Conservation (phyloP, 1,140 invertebrate genomes). For the Caenorhabditis inopinata region DNA sequence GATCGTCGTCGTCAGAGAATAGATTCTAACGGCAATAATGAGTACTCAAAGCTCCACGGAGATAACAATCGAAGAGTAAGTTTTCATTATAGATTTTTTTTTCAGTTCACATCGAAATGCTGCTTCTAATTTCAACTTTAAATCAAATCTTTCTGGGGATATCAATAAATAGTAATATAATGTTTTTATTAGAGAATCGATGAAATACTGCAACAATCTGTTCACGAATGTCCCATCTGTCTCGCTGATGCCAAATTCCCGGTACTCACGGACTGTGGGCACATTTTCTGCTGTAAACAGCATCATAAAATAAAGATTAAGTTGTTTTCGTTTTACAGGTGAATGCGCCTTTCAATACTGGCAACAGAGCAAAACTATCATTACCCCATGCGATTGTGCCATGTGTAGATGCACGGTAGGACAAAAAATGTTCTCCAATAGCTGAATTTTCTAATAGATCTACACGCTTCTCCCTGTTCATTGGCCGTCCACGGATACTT, state of each 20-base stretch:
- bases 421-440: too few relatives aligned
- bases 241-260: background rate
- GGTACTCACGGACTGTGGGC: background rate
- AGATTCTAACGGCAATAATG: background rate
- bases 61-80: background rate
- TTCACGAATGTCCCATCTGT: background rate
- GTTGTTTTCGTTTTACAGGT: background rate
- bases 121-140: too few relatives aligned
- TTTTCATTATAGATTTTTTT: too few relatives aligned
- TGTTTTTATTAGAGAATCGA: background rate
- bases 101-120: too few relatives aligned
- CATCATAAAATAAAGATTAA: background rate
- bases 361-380: constrained; percentile 5
- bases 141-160: too few relatives aligned
- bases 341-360: background rate
- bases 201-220: background rate
- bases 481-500: background rate
- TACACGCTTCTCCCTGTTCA: background rate
- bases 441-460: too few relatives aligned
- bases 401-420: constrained; percentile 15
- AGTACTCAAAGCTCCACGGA: background rate
- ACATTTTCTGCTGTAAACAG: constrained; percentile 10
- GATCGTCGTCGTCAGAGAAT: background rate
- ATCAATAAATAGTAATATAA: too few relatives aligned
- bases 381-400: background rate